Evolutionary conservation across 2,113 vertebrate species (phyloP), one percentile per base, ranked within the genome.

Genomic region (Brienomyrus longianalis): DNA sequence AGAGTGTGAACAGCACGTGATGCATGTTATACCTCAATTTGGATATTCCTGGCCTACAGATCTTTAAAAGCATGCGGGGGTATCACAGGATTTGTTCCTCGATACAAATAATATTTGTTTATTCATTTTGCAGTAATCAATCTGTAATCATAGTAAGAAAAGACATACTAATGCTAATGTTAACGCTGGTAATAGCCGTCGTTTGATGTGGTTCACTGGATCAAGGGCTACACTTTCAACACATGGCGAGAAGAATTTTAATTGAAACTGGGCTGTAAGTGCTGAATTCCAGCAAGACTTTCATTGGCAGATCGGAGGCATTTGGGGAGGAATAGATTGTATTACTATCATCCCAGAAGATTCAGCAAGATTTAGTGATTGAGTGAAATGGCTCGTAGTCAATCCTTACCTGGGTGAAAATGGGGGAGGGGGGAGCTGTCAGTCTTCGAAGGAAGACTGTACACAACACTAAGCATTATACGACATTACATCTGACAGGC

Each of bases 321-420:
- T 86, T 51, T 86, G 23, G 84, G 84, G 48, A 86, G 45, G 51
- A 86, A 86, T 51, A 86, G 21, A 86, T 86, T 86, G 47, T n/a
- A 86, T 85, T 51, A 51, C 83, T 47, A 31, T 31, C 48, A 87
- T 54, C 85, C 85, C 31, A 87, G 27, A 56, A 27, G 51, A 35
- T 54, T 54, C 85, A 54, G 48, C 6, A 8, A 39, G 85, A 87
- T 87, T 87, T 87, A 87, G 50, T 54, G 50, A 54, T 27, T 35
- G 48, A 27, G 45, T 56, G 50, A 35, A 87, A 87, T 87, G 51
- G 23, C 51, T 87, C 17, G 9, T 35, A 35, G 85, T 35, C 85
- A 35, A 8, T 39, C 85, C 31, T 35, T 87, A 56, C 27, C 85
- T 87, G 9, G 11, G 23, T 87, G 85, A 87, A 56, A 80, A 80